These are phyloP conservation scores for Acrocephalus scirpaceus DNA, from an alignment of 2,797 vertebrate genomes.

Conservation along the genomic window DNA sequence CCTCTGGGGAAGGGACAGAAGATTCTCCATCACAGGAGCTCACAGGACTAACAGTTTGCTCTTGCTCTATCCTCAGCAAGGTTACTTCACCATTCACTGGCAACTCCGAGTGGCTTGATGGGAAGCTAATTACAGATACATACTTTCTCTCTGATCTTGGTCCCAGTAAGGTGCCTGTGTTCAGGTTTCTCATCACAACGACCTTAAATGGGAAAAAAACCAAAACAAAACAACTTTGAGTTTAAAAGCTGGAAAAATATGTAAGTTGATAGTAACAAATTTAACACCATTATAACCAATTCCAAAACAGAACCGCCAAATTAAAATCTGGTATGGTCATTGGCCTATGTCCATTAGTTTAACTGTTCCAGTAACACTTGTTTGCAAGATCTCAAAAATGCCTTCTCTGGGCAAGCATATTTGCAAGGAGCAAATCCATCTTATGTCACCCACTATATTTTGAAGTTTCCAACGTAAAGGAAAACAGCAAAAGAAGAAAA, in stretches of 20 bases:
- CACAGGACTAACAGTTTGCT: not conserved
- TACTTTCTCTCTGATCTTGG: conserved; percentile 52
- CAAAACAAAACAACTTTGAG: not conserved
- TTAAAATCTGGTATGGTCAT: not conserved
- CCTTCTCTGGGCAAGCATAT: not conserved
- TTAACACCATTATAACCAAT: not conserved
- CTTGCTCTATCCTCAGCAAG: not conserved
- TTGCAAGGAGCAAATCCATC: not conserved
- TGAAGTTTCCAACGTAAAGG: not conserved
- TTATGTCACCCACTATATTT: not conserved
- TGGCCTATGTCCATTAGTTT: not conserved
- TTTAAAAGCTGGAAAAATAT: not conserved
- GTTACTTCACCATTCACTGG: not conserved
- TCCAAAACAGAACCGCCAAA: not conserved
- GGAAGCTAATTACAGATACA: not conserved
- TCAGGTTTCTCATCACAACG: conserved; percentile 66
- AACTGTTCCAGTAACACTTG: not conserved
- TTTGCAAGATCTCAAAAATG: not conserved
- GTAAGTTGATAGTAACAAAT: not conserved
- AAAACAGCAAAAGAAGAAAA: not conserved
- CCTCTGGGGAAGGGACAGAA: not conserved
- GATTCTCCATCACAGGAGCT: not conserved
- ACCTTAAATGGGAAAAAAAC: conserved; percentile 40
- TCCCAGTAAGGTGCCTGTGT: not conserved
- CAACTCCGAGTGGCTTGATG: not conserved